These are phyloP conservation scores for Pachypeltis micranthus DNA, from an alignment of 1,140 invertebrate genomes.

Conservation along the genomic window DNA sequence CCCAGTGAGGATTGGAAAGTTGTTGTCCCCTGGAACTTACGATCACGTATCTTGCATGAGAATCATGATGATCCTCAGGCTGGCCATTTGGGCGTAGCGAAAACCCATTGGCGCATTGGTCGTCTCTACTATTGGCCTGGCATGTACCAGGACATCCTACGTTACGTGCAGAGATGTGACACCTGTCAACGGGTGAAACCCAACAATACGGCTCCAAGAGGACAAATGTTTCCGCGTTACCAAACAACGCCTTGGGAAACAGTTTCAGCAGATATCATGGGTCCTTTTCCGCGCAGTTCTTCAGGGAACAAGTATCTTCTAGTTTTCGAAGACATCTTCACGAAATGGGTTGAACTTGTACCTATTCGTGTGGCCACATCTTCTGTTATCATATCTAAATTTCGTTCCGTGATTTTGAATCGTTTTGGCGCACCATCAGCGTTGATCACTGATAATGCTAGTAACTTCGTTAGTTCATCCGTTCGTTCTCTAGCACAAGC, in stretches of 20 bases:
- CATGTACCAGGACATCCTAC: slow-evolving; percentile 26
- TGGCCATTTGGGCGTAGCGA: slow-evolving; percentile 27
- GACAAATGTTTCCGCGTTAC: slow-evolving; percentile 30
- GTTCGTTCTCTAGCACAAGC: neutral
- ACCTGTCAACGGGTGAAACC: slow-evolving; percentile 30
- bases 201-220: slow-evolving; percentile 26
- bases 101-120: slow-evolving; percentile 30
- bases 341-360: slow-evolving; percentile 33
- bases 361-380: slow-evolving; percentile 27
- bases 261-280: slow-evolving; percentile 34
- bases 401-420: too few species aligned
- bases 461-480: neutral
- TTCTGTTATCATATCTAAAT: neutral
- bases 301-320: slow-evolving; percentile 32
- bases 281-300: slow-evolving; percentile 32
- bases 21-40: too few species aligned
- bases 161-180: slow-evolving; percentile 25
- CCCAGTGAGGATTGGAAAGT: too few species aligned
- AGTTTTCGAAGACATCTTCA: slow-evolving; percentile 34
- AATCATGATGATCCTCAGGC: slow-evolving; percentile 24
- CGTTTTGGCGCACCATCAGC: neutral
- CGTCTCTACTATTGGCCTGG: too few species aligned
- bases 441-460: neutral
- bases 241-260: slow-evolving; percentile 30
- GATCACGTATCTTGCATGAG: slow-evolving; percentile 20